Evolutionary conservation across 92 coral and sea anemone genomes (phyloP).

Genomic region (Pocillopora meandrina): DNA sequence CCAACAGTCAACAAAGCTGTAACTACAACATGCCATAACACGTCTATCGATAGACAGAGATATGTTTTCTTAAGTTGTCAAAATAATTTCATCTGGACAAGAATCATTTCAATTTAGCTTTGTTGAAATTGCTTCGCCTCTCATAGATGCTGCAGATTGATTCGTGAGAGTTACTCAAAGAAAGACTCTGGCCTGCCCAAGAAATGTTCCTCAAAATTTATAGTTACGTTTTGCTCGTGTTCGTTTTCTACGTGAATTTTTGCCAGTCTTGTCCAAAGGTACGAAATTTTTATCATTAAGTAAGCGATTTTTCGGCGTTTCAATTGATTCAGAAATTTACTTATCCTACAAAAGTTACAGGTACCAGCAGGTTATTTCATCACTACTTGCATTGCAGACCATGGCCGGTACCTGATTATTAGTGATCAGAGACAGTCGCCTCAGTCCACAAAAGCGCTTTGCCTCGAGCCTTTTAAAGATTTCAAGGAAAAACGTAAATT

Average conservation of each 20-base stretch:
- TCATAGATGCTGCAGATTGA: not conserved
- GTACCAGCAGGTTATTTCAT: not conserved
- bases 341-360: not conserved
- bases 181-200: not conserved
- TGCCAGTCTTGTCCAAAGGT: slow-evolving; percentile 35
- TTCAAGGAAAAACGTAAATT: too few species aligned
- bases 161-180: not conserved
- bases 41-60: not conserved
- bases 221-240: not conserved
- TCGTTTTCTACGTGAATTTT: not conserved
- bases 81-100: not conserved
- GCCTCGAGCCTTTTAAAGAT: too few species aligned
- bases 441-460: too few species aligned
- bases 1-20: slow-evolving; percentile 8
- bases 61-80: not conserved
- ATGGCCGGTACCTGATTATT: not conserved
- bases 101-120: not conserved
- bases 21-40: not conserved
- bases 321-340: not conserved
- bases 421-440: not conserved
- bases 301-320: not conserved
- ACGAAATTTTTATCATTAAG: not conserved
- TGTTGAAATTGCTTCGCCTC: not conserved
- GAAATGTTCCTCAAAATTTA: not conserved
- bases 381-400: not conserved